phyloP scores from a whole-genome alignment of 2,113 vertebrate species.

The Tachuris rubrigastra region DNA sequence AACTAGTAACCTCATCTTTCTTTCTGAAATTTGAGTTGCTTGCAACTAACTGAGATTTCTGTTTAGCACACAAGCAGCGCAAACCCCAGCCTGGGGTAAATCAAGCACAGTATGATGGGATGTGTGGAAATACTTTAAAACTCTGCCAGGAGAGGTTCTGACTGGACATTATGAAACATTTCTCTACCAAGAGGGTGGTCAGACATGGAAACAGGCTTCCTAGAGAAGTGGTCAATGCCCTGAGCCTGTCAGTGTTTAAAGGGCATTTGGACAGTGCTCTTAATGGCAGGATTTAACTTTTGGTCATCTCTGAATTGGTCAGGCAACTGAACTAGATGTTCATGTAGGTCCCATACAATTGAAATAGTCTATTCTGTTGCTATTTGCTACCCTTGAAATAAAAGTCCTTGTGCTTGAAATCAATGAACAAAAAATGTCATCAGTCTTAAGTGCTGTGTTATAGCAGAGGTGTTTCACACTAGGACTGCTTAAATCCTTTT shows the following conservation, averaged over 20 bases:
- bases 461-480: background rate
- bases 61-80: background rate
- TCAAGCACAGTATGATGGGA: background rate
- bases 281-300: background rate
- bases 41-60: background rate
- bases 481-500: background rate
- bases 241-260: background rate
- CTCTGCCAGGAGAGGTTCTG: background rate
- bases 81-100: background rate
- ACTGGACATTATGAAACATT: background rate
- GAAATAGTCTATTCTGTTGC: background rate
- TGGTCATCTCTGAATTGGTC: background rate
- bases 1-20: background rate
- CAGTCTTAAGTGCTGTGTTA: background rate
- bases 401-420: background rate
- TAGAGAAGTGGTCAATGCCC: background rate
- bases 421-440: background rate
- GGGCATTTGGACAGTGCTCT: background rate
- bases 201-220: background rate
- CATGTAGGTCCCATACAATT: background rate
- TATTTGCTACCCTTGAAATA: background rate
- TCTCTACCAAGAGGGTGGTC: background rate
- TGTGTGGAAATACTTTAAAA: background rate
- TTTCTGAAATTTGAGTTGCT: background rate
- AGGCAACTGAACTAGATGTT: background rate